A percentile compares a stretch with the other conserved stretches of the same genome.
phyloP scores from a whole-genome alignment of 2,113 vertebrate genomes.

The Emydocephalus ijimae region DNA sequence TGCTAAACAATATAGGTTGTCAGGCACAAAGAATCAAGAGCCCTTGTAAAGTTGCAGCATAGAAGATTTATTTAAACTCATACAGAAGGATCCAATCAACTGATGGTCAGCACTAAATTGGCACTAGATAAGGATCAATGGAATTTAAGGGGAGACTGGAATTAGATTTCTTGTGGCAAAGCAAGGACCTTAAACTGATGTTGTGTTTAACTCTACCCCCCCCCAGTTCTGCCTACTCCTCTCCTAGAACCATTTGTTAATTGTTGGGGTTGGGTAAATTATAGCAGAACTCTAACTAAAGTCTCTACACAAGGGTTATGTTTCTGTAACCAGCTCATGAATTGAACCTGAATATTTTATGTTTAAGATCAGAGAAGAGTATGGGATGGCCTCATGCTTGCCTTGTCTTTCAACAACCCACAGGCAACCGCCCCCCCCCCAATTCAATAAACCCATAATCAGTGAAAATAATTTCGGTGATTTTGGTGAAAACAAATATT shows the following conservation, averaged over 20 bases:
- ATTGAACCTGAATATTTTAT: not conserved
- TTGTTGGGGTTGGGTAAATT: not conserved
- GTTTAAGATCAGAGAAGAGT: not conserved
- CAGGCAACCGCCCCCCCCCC: not conserved
- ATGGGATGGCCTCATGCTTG: not conserved
- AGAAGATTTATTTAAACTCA: not conserved
- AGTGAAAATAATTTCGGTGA: not conserved
- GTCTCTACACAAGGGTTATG: not conserved
- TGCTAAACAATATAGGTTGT: not conserved
- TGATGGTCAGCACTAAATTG: not conserved
- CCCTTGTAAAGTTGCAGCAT: not conserved
- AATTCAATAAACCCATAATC: not conserved
- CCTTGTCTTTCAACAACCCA: not conserved
- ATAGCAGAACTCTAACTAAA: not conserved
- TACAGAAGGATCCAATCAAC: not conserved
- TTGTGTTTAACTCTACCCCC: not conserved
- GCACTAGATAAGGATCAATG: not conserved
- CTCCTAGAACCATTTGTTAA: not conserved
- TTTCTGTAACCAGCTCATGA: not conserved
- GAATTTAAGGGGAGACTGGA: not conserved
- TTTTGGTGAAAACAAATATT: not conserved
- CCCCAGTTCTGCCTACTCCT: not conserved
- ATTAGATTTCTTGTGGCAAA: not conserved
- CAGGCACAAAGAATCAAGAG: not conserved
- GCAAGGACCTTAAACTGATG: not conserved